Evolutionary conservation across 2,113 vertebrate species (phyloP), one percentile per base, ranked within the genome.

Genomic region (Dipodomys merriami): DNA sequence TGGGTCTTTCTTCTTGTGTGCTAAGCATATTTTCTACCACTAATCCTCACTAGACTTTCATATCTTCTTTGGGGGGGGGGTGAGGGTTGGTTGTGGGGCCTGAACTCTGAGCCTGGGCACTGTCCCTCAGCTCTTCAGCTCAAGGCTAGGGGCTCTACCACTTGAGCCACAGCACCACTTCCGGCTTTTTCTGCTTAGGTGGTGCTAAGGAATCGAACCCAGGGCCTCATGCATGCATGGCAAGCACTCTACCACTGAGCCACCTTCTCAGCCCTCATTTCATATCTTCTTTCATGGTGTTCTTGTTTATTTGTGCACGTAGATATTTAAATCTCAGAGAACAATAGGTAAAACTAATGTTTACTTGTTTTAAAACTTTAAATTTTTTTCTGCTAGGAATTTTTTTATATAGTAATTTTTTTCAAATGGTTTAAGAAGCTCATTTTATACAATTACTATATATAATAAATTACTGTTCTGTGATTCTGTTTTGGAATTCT

Each of bases 401-500:
- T 39, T 94, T 39, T 93, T 93, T 19, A 68, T 82, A 62, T 16
- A 84, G 20, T 64, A 76, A 12, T 67, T 84, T 91, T 89, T 94
- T 33, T 69, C 23, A 71, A 83, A 88, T 81, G 33, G 4, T 85
- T 7, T 67, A 81, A 74, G 53, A 93, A 82, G 57, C 84, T 20
- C 67, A 44, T 73, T 77, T 30, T 72, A 25, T 85, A 3, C 85
- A 49, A 22, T 89, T 67, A 78, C n/a, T 69, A 3, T 79, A 20
- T 46, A 30, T 85, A 69, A 57, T 88, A 77, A 91, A n/a, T 71
- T 49, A 29, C 57, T 86, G 7, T 49, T 91, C 35, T 25, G 30
- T 88, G 84, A 86, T 86, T 39, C n/a, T 94, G 7, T 86, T 86
- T 88, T 87, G 39, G 57, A 85, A 44, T 74, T 89, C n/a, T 88